phyloP scores from a whole-genome alignment of 2,888 invertebrate species.

The Drosophila barbarae region DNA sequence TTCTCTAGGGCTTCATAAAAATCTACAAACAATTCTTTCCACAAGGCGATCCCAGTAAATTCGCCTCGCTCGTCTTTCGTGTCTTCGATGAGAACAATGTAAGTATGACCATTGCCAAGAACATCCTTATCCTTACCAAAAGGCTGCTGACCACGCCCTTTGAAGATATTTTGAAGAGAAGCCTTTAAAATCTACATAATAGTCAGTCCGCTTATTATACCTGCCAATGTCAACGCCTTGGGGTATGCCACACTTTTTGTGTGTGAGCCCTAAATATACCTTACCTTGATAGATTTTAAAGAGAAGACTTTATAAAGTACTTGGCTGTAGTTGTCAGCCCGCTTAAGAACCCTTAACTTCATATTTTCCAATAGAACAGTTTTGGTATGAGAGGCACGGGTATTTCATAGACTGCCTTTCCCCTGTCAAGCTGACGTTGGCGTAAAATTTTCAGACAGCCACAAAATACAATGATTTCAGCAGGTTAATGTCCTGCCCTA shows the following conservation, averaged over 20 bases:
- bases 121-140: not conserved
- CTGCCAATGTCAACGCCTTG: not conserved
- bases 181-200: too few relatives aligned
- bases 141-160: conserved; percentile 22
- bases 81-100: conserved; percentile 99
- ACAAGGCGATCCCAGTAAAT: conserved; percentile 99
- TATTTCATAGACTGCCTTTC: conserved; percentile 1
- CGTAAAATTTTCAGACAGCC: conserved; percentile 19
- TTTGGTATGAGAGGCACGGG: not conserved
- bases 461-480: conserved; percentile 40
- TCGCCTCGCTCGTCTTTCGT: conserved; percentile 97
- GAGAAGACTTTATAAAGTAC: not conserved
- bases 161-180: not conserved
- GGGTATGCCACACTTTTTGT: not conserved
- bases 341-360: not conserved
- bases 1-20: conserved; percentile 96
- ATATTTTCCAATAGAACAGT: not conserved
- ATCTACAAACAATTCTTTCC: conserved; percentile 99
- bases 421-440: conserved; percentile 14
- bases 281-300: not conserved
- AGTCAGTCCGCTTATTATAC: not conserved
- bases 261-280: not conserved
- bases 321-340: not conserved
- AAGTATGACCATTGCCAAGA: conserved; percentile 80
- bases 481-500: conserved; percentile 39